Percentiles rank a stretch among this genome's conserved stretches.
Conservation (phyloP, 35 echinoderm and acorn worm genomes). For the Patiria miniata region DNA sequence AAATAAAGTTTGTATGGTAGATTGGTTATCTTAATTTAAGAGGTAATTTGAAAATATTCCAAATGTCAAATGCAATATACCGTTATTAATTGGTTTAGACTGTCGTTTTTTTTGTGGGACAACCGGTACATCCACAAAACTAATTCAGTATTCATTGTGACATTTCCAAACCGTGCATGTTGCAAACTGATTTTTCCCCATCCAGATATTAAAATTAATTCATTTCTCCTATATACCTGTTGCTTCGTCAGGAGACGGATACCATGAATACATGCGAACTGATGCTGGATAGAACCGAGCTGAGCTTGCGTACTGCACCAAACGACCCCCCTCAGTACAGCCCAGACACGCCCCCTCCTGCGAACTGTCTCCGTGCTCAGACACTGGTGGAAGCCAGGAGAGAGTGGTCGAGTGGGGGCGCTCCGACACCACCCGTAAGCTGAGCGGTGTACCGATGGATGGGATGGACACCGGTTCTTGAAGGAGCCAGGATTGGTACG, state of each 20-base stretch:
- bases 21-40: no score
- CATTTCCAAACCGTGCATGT: no score
- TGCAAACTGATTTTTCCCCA: no score
- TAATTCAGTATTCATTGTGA: no score
- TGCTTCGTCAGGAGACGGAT: neutral
- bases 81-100: no score
- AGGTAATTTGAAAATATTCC: no score
- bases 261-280: neutral
- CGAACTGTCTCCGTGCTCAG: neutral
- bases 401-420: constrained; percentile 41
- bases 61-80: no score
- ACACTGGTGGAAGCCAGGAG: constrained; percentile 76
- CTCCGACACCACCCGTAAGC: constrained; percentile 33
- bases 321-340: constrained; percentile 19
- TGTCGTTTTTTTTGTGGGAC: no score
- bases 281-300: constrained; percentile 34
- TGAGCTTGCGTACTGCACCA: constrained; percentile 70
- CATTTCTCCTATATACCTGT: no score
- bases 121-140: no score
- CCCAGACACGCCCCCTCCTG: constrained; percentile 20
- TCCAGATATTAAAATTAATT: no score
- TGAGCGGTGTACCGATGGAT: constrained; percentile 28
- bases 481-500: constrained; percentile 73
- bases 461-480: neutral
- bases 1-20: no score